Conservation (phyloP, 2,797 vertebrate species). For the Siniperca undulata region DNA sequence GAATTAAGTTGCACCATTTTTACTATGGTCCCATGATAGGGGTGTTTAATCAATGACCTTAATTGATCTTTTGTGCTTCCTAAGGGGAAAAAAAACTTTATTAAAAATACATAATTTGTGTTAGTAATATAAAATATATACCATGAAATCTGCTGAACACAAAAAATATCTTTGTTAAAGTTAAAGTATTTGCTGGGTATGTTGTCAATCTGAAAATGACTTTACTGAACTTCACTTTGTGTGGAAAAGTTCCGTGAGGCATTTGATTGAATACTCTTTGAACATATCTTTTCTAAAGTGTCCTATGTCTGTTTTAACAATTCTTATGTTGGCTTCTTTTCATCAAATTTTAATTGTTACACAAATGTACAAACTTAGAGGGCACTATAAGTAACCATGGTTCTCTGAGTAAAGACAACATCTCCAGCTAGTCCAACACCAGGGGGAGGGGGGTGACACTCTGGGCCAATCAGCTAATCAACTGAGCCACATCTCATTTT, state of each 20-base stretch:
- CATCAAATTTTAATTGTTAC: not conserved
- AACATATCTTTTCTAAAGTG: not conserved
- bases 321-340: not conserved
- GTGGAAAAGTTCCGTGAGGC: no score
- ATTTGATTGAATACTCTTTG: no score
- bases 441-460: no score
- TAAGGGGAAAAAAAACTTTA: not conserved
- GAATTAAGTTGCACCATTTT: conserved; percentile 1
- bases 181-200: not conserved
- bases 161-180: not conserved
- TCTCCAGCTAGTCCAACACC: no score
- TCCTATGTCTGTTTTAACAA: not conserved
- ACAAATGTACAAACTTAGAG: not conserved
- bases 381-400: no score
- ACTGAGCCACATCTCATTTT: not conserved
- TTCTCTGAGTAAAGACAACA: no score
- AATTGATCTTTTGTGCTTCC: conserved; percentile 18
- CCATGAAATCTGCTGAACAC: not conserved
- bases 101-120: conserved; percentile 33
- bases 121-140: not conserved
- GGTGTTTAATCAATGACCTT: conserved; percentile 23
- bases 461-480: not conserved
- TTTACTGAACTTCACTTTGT: not conserved
- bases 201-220: not conserved
- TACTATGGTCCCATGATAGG: conserved; percentile 35